These are phyloP conservation scores for Cyprinodon diabolis DNA, from an alignment of 2,797 vertebrate species.

Conservation along the genomic window DNA sequence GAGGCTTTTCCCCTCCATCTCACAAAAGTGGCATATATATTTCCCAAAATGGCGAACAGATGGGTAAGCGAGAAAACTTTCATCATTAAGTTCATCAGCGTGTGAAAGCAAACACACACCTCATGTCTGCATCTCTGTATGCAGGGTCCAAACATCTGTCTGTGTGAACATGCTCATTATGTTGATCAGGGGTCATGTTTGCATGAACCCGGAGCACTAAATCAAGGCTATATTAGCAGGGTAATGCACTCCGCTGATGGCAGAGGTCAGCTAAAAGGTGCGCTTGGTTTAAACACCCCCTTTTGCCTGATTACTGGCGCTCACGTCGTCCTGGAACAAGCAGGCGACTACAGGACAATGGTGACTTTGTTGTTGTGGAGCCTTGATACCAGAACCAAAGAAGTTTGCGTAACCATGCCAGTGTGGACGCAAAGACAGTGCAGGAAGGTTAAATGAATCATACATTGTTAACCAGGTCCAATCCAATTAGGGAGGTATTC, in stretches of 20 bases:
- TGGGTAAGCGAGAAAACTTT: conserved; percentile 36
- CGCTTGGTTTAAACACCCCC: conserved; percentile 61
- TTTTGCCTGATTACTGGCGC: conserved; percentile 64
- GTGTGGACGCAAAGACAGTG: conserved; percentile 51
- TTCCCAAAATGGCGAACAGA: conserved; percentile 28
- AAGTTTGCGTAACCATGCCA: conserved; percentile 42
- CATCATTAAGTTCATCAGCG: conserved; percentile 40
- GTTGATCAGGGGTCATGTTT: conserved; percentile 77
- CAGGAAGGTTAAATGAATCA: conserved; percentile 78
- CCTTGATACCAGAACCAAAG: conserved; percentile 37
- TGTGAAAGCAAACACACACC: conserved; percentile 47
- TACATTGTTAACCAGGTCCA: conserved; percentile 76
- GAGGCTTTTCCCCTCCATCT: background rate
- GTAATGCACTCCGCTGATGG: conserved; percentile 68
- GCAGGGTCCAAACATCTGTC: conserved; percentile 38
- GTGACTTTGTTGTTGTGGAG: conserved; percentile 72
- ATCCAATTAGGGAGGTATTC: conserved; percentile 79
- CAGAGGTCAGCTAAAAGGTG: conserved; percentile 77
- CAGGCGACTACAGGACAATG: conserved; percentile 71
- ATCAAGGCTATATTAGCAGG: conserved; percentile 76
- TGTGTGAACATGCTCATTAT: conserved; percentile 69
- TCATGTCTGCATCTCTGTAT: conserved; percentile 7
- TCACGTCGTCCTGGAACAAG: conserved; percentile 71
- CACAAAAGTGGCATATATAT: conserved; percentile 2
- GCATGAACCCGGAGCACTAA: conserved; percentile 75